phyloP scores from a whole-genome alignment of 2,888 invertebrate species.

The Lochmaea crataegi region DNA sequence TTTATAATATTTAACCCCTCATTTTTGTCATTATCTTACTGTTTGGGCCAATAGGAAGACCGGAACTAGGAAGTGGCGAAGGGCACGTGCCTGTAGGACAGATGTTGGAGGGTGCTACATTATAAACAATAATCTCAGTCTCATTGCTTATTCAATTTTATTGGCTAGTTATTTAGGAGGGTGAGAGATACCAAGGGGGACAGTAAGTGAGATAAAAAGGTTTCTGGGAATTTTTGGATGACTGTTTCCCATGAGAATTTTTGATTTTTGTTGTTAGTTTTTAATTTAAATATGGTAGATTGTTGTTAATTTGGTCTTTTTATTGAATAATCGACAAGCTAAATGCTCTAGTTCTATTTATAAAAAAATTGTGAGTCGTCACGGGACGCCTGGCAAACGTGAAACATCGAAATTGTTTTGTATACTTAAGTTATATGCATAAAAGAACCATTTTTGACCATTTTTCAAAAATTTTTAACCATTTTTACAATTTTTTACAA shows the following conservation, averaged over 20 bases:
- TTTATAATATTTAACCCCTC: constrained; percentile 51
- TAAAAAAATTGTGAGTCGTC: too few species aligned
- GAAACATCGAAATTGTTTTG: too few species aligned
- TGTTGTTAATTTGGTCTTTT: too few species aligned
- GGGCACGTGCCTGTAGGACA: constrained; percentile 34
- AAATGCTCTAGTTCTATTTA: too few species aligned
- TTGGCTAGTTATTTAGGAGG: constrained; percentile 28
- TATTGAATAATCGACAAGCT: too few species aligned
- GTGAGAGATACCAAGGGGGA: constrained; percentile 18
- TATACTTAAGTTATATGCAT: too few species aligned
- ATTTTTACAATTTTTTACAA: too few species aligned
- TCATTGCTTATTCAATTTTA: constrained; percentile 32
- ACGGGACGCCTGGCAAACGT: too few species aligned
- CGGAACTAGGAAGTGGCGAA: constrained; percentile 58
- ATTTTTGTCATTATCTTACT: constrained; percentile 37
- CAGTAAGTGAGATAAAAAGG: background rate
- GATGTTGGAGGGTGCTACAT: constrained; percentile 30
- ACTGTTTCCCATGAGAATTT: constrained; percentile 19
- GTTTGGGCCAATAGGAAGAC: constrained; percentile 56
- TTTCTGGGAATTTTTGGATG: constrained; percentile 9
- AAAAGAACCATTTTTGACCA: too few species aligned
- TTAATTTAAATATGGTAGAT: too few species aligned
- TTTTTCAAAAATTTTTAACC: too few species aligned
- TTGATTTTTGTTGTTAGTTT: background rate
- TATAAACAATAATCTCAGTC: constrained; percentile 35